These are phyloP conservation scores for Lepeophtheirus nordmannii DNA, from an alignment of 2,888 invertebrate genomes.

Conservation along the genomic window DNA sequence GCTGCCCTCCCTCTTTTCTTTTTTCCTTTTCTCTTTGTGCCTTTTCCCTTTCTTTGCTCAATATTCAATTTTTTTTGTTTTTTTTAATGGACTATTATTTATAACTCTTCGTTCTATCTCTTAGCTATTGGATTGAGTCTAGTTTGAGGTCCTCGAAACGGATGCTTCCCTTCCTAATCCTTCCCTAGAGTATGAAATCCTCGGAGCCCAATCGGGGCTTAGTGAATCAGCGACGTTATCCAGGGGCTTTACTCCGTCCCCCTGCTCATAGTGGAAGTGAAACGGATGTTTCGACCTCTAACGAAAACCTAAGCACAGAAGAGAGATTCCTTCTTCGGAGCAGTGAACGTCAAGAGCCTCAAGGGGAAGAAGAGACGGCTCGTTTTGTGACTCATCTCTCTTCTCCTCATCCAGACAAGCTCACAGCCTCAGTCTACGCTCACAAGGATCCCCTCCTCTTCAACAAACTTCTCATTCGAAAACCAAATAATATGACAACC, in stretches of 20 bases:
- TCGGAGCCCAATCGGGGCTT: no score
- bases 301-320: conserved; percentile 70
- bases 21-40: no score
- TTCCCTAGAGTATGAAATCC: no score
- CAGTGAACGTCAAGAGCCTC: conserved; percentile 71
- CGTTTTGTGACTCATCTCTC: conserved; percentile 3
- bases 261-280: conserved; percentile 56
- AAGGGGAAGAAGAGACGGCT: conserved; percentile 54
- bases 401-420: conserved; percentile 25
- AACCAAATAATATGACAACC: conserved; percentile 2
- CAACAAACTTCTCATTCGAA: neutral
- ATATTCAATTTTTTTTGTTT: no score
- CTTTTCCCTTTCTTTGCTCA: no score
- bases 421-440: conserved; percentile 9
- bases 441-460: conserved; percentile 5
- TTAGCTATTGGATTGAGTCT: no score
- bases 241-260: neutral
- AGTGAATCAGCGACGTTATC: neutral
- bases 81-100: no score
- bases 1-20: no score
- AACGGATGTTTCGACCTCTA: conserved; percentile 75
- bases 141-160: no score
- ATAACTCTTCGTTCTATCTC: no score
- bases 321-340: conserved; percentile 66
- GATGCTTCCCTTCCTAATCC: no score